Percentiles rank a stretch among this genome's conserved stretches.
These are phyloP conservation scores for Psylliodes chrysocephalus DNA, from an alignment of 2,888 invertebrate genomes.

Conservation along the genomic window DNA sequence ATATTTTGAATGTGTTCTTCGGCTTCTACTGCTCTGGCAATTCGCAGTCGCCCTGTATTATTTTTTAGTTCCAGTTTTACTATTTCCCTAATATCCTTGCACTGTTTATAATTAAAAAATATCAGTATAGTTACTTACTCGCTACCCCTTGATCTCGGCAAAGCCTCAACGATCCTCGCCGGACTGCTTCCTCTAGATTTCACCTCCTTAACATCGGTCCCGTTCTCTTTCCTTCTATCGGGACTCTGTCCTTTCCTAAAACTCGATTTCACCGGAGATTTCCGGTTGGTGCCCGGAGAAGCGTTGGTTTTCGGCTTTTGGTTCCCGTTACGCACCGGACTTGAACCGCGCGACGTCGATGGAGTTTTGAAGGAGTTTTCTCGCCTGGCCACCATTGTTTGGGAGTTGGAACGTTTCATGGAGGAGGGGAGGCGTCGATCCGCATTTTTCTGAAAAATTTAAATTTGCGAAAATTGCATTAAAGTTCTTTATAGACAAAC, in stretches of 20 bases:
- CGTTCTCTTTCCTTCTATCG: slow-evolving; percentile 37
- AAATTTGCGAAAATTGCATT: too few relatives aligned
- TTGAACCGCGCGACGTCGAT: slow-evolving; percentile 55
- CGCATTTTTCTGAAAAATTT: slow-evolving; percentile 28
- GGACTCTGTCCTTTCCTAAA: slow-evolving; percentile 39
- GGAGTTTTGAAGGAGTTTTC: slow-evolving; percentile 53
- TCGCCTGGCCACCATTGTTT: slow-evolving; percentile 55
- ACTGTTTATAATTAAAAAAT: too few relatives aligned
- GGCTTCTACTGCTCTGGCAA: too few relatives aligned
- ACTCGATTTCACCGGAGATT: slow-evolving; percentile 36
- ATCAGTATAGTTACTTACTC: slow-evolving; percentile 66
- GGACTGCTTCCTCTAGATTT: slow-evolving; percentile 62
- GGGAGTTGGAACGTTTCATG: slow-evolving; percentile 27
- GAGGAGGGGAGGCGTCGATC: slow-evolving; percentile 5
- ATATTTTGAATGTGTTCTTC: too few relatives aligned
- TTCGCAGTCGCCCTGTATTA: too few relatives aligned
- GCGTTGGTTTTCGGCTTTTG: slow-evolving; percentile 9
- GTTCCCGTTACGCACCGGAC: slow-evolving; percentile 39
- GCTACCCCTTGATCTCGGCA: slow-evolving; percentile 62
- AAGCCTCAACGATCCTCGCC: slow-evolving; percentile 51
- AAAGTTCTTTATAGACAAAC: too few relatives aligned
- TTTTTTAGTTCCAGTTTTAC: too few relatives aligned
- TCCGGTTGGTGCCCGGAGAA: slow-evolving; percentile 32
- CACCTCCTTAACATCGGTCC: slow-evolving; percentile 30
- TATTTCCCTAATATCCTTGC: too few relatives aligned